These are phyloP conservation scores for Aromia moschata DNA, from an alignment of 2,888 invertebrate genomes.

Conservation along the genomic window DNA sequence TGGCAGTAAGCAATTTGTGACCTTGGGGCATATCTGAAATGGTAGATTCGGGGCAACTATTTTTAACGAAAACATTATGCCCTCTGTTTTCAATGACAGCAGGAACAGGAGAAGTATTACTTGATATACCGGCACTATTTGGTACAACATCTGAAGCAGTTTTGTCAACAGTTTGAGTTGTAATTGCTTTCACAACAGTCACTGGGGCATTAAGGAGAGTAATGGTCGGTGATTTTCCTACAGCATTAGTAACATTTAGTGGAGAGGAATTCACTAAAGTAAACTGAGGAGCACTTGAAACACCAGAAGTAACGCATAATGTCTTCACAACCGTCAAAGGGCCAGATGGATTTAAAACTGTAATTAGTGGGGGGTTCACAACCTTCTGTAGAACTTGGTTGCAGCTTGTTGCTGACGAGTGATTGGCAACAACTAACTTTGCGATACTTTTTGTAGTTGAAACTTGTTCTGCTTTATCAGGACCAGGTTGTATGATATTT, in stretches of 20 bases:
- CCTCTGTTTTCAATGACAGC: slow-evolving; percentile 52
- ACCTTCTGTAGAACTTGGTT: slow-evolving; percentile 52
- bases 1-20: slow-evolving; percentile 59
- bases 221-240: slow-evolving; percentile 56
- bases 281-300: slow-evolving; percentile 57
- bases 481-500: slow-evolving; percentile 24
- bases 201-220: slow-evolving; percentile 60
- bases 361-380: slow-evolving; percentile 58
- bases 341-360: slow-evolving; percentile 59
- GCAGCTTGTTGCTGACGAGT: slow-evolving; percentile 37
- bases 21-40: slow-evolving; percentile 54
- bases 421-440: slow-evolving; percentile 51
- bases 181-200: slow-evolving; percentile 57
- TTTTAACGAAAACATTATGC: slow-evolving; percentile 62
- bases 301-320: slow-evolving; percentile 56
- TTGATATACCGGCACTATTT: slow-evolving; percentile 31
- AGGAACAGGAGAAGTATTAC: slow-evolving; percentile 37
- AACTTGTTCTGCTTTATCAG: slow-evolving; percentile 29
- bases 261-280: slow-evolving; percentile 58
- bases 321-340: slow-evolving; percentile 61
- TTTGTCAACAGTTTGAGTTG: slow-evolving; percentile 30
- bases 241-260: slow-evolving; percentile 53
- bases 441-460: slow-evolving; percentile 46
- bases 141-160: slow-evolving; percentile 20
- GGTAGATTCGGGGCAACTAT: slow-evolving; percentile 49